phyloP scores from a whole-genome alignment of 2,888 invertebrate genomes.

The Cheiracanthium punctorium region DNA sequence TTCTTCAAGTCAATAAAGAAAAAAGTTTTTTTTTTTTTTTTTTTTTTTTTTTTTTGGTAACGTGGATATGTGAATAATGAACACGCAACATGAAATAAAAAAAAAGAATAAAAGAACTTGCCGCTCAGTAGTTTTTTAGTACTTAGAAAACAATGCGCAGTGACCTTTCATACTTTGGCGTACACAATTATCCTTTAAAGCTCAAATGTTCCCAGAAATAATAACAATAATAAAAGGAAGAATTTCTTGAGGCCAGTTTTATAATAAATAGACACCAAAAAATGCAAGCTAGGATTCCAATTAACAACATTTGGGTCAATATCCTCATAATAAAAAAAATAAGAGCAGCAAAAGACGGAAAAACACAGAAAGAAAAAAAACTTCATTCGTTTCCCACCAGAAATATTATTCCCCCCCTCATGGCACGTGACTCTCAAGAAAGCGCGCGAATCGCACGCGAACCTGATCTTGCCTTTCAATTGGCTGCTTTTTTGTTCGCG shows the following conservation, averaged over 20 bases:
- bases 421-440: constrained; percentile 57
- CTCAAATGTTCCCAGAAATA: neutral
- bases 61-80: too few species aligned
- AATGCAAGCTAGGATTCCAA: constrained; percentile 50
- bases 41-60: too few species aligned
- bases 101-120: too few species aligned
- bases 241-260: constrained; percentile 24
- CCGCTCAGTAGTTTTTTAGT: neutral
- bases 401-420: neutral
- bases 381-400: neutral
- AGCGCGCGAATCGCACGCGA: constrained; percentile 69
- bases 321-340: constrained; percentile 61
- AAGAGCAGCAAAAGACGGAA: neutral
- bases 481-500: constrained; percentile 39
- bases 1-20: too few species aligned
- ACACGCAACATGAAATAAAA: too few species aligned
- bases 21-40: too few species aligned
- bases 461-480: constrained; percentile 14
- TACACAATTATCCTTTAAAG: neutral
- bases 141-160: neutral
- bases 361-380: constrained; percentile 11
- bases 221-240: neutral
- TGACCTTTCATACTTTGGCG: neutral
- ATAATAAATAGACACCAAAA: constrained; percentile 59
- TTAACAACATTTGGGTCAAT: constrained; percentile 69